Percentiles rank a stretch among this genome's conserved stretches.
Evolutionary conservation across 2,888 invertebrate genomes (phyloP).

Genomic region (Drosophila pseudotalamancana): DNA sequence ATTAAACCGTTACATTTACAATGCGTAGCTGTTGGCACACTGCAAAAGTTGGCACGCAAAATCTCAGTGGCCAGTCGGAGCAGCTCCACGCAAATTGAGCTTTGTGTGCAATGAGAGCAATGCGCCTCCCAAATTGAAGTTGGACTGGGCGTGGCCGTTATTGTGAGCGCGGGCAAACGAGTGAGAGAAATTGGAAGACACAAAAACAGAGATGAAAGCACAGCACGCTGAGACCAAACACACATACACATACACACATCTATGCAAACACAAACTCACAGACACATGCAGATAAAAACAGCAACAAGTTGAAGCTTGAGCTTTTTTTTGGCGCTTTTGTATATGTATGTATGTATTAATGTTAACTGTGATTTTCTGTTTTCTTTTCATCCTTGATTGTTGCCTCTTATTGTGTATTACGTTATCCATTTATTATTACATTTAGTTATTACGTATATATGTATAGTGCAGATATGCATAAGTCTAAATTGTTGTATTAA

Average conservation of each 20-base stretch:
- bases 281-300: conserved; percentile 26
- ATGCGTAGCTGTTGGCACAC: conserved; percentile 86
- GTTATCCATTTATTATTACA: conserved; percentile 37
- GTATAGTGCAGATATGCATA: conserved; percentile 38
- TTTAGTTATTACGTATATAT: conserved; percentile 56
- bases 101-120: conserved; percentile 73
- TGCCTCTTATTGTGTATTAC: conserved; percentile 34
- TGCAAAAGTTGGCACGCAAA: conserved; percentile 85
- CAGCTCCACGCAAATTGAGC: conserved; percentile 81
- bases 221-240: conserved; percentile 53
- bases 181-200: conserved; percentile 59
- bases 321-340: conserved; percentile 33
- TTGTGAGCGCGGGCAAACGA: conserved; percentile 38
- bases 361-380: conserved; percentile 51
- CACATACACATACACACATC: conserved; percentile 30
- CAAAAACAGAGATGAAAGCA: conserved; percentile 44
- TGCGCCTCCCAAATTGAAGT: conserved; percentile 42
- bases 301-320: conserved; percentile 64
- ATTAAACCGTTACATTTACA: conserved; percentile 34
- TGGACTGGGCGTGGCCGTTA: conserved; percentile 39
- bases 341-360: conserved; percentile 31
- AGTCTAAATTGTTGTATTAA: conserved; percentile 38
- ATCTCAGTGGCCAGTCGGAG: conserved; percentile 81
- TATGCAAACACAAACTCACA: conserved; percentile 10
- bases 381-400: conserved; percentile 28